A percentile compares a stretch with the other conserved stretches of the same genome.
phyloP scores from a whole-genome alignment of 1,140 invertebrate genomes.

The Parasteatoda tepidariorum region DNA sequence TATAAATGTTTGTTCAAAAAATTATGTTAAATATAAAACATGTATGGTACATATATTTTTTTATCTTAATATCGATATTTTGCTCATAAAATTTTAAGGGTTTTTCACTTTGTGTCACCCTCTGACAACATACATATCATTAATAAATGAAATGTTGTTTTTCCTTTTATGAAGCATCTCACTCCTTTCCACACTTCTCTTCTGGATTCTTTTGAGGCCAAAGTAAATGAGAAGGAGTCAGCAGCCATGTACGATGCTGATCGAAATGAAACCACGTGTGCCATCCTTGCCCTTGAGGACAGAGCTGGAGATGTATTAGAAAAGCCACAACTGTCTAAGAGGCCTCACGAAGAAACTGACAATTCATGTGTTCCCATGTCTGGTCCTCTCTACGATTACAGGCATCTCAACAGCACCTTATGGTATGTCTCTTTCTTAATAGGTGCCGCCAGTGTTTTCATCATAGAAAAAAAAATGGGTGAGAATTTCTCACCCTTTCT shows the following conservation, averaged over 20 bases:
- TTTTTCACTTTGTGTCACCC: too few relatives aligned
- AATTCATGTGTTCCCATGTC: slow-evolving; percentile 4
- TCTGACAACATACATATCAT: too few relatives aligned
- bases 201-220: slow-evolving; percentile 51
- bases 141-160: too few relatives aligned
- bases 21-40: too few relatives aligned
- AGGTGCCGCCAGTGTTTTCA: too few relatives aligned
- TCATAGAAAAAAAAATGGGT: too few relatives aligned
- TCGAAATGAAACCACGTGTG: background rate
- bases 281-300: background rate
- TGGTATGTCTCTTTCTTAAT: too few relatives aligned
- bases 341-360: slow-evolving; percentile 29
- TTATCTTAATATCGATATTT: too few relatives aligned
- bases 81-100: too few relatives aligned
- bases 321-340: slow-evolving; percentile 22
- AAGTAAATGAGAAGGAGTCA: slow-evolving; percentile 16
- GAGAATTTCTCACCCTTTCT: too few relatives aligned
- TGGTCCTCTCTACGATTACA: slow-evolving; percentile 30
- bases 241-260: slow-evolving; percentile 1
- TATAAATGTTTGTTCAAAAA: too few relatives aligned
- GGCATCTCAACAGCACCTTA: background rate
- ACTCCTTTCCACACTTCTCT: slow-evolving; percentile 40
- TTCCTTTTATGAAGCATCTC: slow-evolving; percentile 41
- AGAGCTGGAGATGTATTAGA: slow-evolving; percentile 7
- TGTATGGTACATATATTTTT: too few relatives aligned